Evolutionary conservation across 2,888 invertebrate genomes (phyloP), one percentile per base, ranked within the genome.

Genomic region (Nomada flava): DNA sequence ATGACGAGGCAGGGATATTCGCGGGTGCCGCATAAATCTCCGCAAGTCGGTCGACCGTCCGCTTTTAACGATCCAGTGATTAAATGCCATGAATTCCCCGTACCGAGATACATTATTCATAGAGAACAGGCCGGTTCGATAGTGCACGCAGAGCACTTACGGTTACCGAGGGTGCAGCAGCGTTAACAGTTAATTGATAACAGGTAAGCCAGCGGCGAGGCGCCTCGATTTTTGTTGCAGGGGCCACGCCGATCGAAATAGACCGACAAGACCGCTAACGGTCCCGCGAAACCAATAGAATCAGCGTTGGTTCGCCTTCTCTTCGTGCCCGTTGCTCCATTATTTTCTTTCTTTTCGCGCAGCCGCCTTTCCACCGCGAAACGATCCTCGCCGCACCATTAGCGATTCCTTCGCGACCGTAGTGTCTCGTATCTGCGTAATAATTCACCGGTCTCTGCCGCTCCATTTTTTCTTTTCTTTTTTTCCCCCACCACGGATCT

Each of bases 141-240:
- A 75, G 83, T 44, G 73, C 68, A 69, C 79, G 83, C 82, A 78
- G 36, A 36, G 75, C 72, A 74, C 77, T 79, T 80, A 75, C 76
- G 79, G 79, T 79, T 67, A 10, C 70, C 71, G 76, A 76, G 76
- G 63, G 76, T 67, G 72, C 77, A 78, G 84, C 68, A 69, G 78
- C 76, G 67, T 82, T 88, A 88, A 88, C 88, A 88, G 86, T 88
- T 88, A 88, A 88, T 88, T 88, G 88, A 88, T 88, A 88, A 88
- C 82, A 87, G 84, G 83, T 79, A 86, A 86, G 81, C 74, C 75
- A 76, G 68, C 69, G 76, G 78, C 74, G 76, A 79, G 83, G 79
- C 75, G 80, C 70, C 73, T 29, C 64, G 74, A 84, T 88, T 88
- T 88, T 88, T 88, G 78, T 88, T 79, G 88, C 44, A 44, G 71